Base-by-base conservation (phyloP, 2,888 invertebrate species). In the Abrostola triplasia region DNA sequence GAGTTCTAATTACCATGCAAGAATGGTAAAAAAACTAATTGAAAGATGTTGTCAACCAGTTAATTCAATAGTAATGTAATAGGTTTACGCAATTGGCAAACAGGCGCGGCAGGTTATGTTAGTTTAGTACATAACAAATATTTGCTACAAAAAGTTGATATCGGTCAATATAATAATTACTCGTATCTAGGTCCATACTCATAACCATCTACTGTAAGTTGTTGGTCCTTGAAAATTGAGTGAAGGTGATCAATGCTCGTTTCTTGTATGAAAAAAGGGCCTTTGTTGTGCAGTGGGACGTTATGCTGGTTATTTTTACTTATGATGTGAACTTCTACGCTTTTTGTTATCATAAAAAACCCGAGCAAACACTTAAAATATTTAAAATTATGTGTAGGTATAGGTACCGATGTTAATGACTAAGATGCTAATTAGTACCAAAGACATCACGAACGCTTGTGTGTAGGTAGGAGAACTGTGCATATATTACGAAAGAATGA, bases 111-210 rank as follows among this genome's bases (percentile, higher is more conserved):
- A 38, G 60, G 72, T 75, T 61, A 9, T 41, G 52, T 60, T 50
- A 60, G 37, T 57, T 41, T 55, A 36, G 37, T 56, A 55, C 57
- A 70, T 65, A 65, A 71, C 57, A 60, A 70, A 74, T 56, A 59
- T 52, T 60, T 58, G 36, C 57, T 60, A 59, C 44, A 64, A 70
- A 74, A 70, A 72, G 75, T 70, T 58, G 70, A 57, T 58, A 56
- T 47, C 42, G 47, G 53, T 63, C 57, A 44, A 64, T 57, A 64
- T 55, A 60, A 55, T 52, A 69, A 59, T 47, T 24, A 50, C 41
- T 40, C 42, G 12, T 40, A 70, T 60, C 41, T 74, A 60, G 71
- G 75, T 61, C 65, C 70, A 70, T n/a, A 44, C 49, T 64, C 64
- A 58, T 44, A 49, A 55, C 37, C 52, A 49, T 36, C 42, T 55